Evolutionary conservation across 1,140 invertebrate species (phyloP).

Genomic region (Philotrypesis tridentata): DNA sequence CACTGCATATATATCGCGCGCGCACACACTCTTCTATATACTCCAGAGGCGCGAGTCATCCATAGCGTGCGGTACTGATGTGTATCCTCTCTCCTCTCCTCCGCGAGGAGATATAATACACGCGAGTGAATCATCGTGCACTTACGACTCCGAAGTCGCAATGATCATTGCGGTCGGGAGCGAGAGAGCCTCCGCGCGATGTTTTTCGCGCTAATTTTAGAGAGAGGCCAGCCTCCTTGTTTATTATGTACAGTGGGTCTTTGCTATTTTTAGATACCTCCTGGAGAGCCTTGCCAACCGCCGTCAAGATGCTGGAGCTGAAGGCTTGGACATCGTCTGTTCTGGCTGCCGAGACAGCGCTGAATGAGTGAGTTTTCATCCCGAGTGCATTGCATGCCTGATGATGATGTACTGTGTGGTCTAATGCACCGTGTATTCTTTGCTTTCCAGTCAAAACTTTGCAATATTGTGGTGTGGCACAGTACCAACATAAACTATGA

Average conservation of each 20-base stretch:
- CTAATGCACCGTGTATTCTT: not conserved
- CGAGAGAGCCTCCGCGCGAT: not conserved
- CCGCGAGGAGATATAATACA: constrained; percentile 10
- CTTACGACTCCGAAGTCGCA: not conserved
- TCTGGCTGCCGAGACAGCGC: constrained; percentile 1
- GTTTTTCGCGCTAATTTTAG: constrained; percentile 21
- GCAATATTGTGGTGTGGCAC: constrained; percentile 43
- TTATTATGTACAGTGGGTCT: constrained; percentile 3
- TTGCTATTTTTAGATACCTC: constrained; percentile 44
- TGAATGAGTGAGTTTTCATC: constrained; percentile 37
- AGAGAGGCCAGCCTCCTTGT: not conserved
- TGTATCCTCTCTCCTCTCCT: not conserved
- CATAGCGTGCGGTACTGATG: not conserved
- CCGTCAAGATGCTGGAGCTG: constrained; percentile 11
- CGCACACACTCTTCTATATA: not conserved
- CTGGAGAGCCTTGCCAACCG: not conserved
- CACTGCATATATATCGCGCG: not conserved
- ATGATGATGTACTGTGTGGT: not conserved
- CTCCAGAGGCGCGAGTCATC: not conserved
- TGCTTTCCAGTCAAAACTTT: constrained; percentile 44
- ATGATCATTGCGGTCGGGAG: not conserved
- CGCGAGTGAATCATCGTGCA: constrained; percentile 31
- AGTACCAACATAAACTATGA: constrained; percentile 45
- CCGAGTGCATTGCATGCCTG: not conserved
- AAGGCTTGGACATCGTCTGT: not conserved